phyloP scores from a whole-genome alignment of 2,888 invertebrate genomes.

The Drosophila buzzatii region DNA sequence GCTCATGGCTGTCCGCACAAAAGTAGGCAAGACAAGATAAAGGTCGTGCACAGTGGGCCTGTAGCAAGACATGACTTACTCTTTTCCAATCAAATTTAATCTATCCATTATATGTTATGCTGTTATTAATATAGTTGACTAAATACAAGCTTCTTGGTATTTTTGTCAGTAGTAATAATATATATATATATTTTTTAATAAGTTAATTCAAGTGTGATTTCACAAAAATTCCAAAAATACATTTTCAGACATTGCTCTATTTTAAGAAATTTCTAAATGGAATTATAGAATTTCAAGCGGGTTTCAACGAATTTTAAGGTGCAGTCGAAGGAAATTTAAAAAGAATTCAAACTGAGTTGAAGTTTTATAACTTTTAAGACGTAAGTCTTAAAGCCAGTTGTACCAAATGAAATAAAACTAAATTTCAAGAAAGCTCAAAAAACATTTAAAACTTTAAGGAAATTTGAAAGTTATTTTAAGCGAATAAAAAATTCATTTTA shows the following conservation, averaged over 20 bases:
- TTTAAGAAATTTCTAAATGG: not conserved
- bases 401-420: too few species aligned
- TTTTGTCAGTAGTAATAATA: not conserved
- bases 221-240: not conserved
- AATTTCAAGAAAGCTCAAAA: too few species aligned
- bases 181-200: too few species aligned
- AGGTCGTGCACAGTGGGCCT: conserved; percentile 30
- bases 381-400: not conserved
- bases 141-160: not conserved
- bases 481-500: not conserved
- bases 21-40: conserved; percentile 39
- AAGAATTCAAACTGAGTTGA: not conserved
- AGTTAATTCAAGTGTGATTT: not conserved
- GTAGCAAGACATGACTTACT: not conserved
- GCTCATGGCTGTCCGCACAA: conserved; percentile 27
- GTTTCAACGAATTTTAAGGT: not conserved
- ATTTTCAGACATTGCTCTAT: too few species aligned
- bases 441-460: not conserved
- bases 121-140: not conserved
- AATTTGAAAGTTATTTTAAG: not conserved
- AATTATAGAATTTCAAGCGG: not conserved
- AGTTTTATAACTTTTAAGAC: too few species aligned
- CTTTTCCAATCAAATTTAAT: not conserved
- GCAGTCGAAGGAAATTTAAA: not conserved
- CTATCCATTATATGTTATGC: not conserved